Evolutionary conservation across 2,797 vertebrate genomes (phyloP).

Genomic region (Anguilla megastoma): DNA sequence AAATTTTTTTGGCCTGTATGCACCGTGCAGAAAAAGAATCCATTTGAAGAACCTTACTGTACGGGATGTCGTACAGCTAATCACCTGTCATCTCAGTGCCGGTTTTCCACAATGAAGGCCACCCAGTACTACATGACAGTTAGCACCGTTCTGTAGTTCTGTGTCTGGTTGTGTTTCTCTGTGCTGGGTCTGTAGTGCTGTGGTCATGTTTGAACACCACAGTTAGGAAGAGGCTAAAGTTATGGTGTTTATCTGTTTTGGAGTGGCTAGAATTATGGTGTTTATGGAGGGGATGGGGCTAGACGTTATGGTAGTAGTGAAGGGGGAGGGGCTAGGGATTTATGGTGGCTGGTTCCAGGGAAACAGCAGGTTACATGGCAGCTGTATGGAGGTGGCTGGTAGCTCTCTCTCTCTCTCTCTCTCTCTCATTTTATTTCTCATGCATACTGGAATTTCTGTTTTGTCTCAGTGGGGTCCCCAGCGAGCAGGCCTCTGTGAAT

Average conservation of each 20-base stretch:
- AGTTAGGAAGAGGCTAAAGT: background rate
- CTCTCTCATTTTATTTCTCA: background rate
- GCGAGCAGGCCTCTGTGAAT: background rate
- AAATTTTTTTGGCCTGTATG: too few relatives aligned
- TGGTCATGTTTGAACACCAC: background rate
- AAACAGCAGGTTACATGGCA: background rate
- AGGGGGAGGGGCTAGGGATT: too few relatives aligned
- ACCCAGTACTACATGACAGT: background rate
- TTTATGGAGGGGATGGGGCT: background rate
- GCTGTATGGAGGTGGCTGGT: background rate
- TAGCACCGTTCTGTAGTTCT: background rate
- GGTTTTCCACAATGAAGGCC: too few relatives aligned
- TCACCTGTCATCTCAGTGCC: too few relatives aligned
- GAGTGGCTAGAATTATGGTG: background rate
- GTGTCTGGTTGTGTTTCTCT: slow-evolving; percentile 7
- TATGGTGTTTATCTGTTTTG: background rate
- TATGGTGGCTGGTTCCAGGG: background rate
- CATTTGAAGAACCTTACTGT: too few relatives aligned
- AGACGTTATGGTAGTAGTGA: too few relatives aligned
- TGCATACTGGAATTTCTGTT: background rate
- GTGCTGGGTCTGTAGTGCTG: background rate
- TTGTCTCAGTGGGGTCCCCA: background rate
- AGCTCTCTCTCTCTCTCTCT: background rate
- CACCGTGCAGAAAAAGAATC: too few relatives aligned
- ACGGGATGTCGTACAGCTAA: too few relatives aligned